A percentile compares a stretch with the other conserved stretches of the same genome.
phyloP scores from a whole-genome alignment of 2,797 vertebrate species.

The Petrocephalus schoutedeni region DNA sequence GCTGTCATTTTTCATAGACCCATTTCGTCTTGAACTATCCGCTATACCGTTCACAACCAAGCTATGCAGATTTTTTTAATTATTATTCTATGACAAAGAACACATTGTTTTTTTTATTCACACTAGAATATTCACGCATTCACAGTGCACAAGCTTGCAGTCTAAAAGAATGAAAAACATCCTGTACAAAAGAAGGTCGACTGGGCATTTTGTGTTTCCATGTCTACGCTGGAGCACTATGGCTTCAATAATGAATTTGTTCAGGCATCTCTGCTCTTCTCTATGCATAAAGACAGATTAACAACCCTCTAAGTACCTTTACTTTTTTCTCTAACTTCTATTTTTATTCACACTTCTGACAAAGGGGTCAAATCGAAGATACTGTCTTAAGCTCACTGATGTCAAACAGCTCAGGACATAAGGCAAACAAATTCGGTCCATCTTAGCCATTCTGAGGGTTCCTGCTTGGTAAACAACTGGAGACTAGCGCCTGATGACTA shows the following conservation, averaged over 20 bases:
- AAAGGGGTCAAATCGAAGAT: constrained; percentile 9
- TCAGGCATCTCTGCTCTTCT: constrained; percentile 31
- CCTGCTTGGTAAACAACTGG: not conserved
- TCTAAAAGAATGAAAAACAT: constrained; percentile 64
- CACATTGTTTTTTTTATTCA: constrained; percentile 72
- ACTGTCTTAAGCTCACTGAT: not conserved
- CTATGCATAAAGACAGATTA: constrained; percentile 34
- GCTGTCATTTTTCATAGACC: constrained; percentile 51
- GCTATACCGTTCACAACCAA: constrained; percentile 84
- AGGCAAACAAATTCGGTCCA: not conserved
- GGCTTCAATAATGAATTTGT: constrained; percentile 51
- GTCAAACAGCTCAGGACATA: not conserved
- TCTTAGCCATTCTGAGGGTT: not conserved
- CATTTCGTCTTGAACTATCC: constrained; percentile 66
- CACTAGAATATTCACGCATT: constrained; percentile 86
- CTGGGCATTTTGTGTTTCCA: constrained; percentile 31
- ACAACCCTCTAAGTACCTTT: constrained; percentile 21
- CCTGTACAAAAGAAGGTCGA: constrained; percentile 52
- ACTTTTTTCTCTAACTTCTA: not conserved
- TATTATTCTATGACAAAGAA: constrained; percentile 85
- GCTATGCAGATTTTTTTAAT: constrained; percentile 69
- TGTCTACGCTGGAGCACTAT: constrained; percentile 45
- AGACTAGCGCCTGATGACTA: not conserved
- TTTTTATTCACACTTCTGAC: constrained; percentile 10
- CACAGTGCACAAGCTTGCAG: constrained; percentile 92